Evolutionary conservation across 92 coral and sea anemone species (phyloP), one percentile per base, ranked within the genome.

Genomic region (Parazoanthus darwini): DNA sequence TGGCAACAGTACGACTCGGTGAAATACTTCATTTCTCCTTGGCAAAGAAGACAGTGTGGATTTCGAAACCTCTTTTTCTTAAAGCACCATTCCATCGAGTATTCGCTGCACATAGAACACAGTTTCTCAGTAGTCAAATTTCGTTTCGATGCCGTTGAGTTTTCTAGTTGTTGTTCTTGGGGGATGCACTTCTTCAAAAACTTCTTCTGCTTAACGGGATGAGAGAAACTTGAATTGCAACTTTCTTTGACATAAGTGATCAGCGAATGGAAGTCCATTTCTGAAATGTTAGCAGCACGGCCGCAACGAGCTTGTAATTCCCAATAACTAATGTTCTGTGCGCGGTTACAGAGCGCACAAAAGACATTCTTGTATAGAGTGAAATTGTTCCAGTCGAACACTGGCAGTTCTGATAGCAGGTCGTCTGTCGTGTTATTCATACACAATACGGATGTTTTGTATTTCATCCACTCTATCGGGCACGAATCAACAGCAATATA

Each of bases 31-130:
- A 43, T 7, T 26, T 84, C 79, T 25, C 87, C 87, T 14, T 46
- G 77, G 79, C 87, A 84, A 8, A 84, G 87, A 7, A 84, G 77
- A 71, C 87, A 84, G 65, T 84, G 87, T 25, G 87, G 87, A 84
- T 84, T 84, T 50, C 87, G 77, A 71, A 70, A 84, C 9, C 42
- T 73, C 25, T 70, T 29, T 71, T 29, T 71, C 26, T 35, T 48
- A 50, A 84, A 58, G 25, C 87, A 84, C 87, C 87, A 84, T 29
- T 48, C 78, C 66, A 84, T 70, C 56, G 87, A 43, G 43, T 84
- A 84, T 1, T 46, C 78, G 8, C 42, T 71, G 42, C 87, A 84
- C 4, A 36, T 84, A 46, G 66, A 33, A 29, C 87, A 84, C 26
- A 70, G 54, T 71, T 26, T 36, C 75, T 20, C 65, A 44, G 6